phyloP scores from a whole-genome alignment of 2,888 invertebrate species.

The Hofmannophila pseudospretella region DNA sequence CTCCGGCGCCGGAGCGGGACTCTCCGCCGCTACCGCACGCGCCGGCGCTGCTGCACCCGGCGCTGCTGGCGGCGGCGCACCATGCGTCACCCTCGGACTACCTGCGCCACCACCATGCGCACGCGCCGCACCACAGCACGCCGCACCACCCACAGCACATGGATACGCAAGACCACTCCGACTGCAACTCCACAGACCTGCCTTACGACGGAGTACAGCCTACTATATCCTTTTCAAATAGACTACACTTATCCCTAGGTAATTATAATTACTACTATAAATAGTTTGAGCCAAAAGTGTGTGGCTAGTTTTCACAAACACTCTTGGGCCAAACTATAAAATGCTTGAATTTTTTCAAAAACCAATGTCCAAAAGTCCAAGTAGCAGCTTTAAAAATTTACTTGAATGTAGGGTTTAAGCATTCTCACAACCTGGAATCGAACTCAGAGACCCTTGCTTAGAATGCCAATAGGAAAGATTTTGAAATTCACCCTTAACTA shows the following conservation, averaged over 20 bases:
- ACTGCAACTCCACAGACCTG: conserved; percentile 94
- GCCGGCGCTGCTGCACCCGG: conserved; percentile 90
- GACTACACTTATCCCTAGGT: neutral
- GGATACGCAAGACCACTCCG: conserved; percentile 92
- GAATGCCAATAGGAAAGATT: no score
- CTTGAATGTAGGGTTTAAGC: no score
- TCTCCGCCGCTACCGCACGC: conserved; percentile 92
- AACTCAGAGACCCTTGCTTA: no score
- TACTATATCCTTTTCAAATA: conserved; percentile 94
- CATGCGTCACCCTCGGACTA: conserved; percentile 90
- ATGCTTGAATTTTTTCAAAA: no score
- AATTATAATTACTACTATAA: neutral
- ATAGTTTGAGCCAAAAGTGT: no score
- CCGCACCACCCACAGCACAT: conserved; percentile 86
- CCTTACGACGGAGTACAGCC: conserved; percentile 95
- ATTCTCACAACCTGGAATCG: no score
- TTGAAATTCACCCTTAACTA: no score
- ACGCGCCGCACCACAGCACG: conserved; percentile 87
- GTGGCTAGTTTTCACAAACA: no score
- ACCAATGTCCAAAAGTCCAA: no score
- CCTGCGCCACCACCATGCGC: conserved; percentile 83
- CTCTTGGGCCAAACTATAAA: no score
- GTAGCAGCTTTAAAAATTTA: no score
- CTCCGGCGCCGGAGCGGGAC: conserved; percentile 83
- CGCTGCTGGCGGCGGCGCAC: conserved; percentile 89